These are phyloP conservation scores for Zelleria hepariella DNA, from an alignment of 2,888 invertebrate genomes.

Conservation along the genomic window DNA sequence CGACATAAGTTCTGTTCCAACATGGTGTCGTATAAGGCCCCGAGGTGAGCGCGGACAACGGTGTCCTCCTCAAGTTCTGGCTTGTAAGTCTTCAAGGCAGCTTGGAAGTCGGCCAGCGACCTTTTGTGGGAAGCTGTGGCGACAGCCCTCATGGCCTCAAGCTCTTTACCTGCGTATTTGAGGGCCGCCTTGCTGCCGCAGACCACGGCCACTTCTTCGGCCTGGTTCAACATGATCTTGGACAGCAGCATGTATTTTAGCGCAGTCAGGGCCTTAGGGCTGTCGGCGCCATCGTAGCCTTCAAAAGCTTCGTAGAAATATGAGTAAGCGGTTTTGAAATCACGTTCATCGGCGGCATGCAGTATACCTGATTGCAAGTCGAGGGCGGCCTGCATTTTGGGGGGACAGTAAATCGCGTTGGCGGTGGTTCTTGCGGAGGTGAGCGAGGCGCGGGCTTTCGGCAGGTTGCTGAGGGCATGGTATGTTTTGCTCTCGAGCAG, in stretches of 20 bases:
- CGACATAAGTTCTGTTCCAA: constrained; percentile 98
- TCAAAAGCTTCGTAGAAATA: constrained; percentile 99
- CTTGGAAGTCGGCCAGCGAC: constrained; percentile 96
- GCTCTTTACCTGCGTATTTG: constrained; percentile 94
- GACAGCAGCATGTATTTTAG: constrained; percentile 99
- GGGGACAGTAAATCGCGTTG: constrained; percentile 99
- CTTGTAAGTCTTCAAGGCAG: constrained; percentile 87
- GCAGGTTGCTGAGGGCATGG: constrained; percentile 96
- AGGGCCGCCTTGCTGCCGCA: constrained; percentile 97
- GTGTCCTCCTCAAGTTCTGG: constrained; percentile 95
- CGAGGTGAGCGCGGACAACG: constrained; percentile 96
- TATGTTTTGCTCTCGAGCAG: constrained; percentile 98
- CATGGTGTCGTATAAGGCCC: constrained; percentile 97
- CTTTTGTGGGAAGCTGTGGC: constrained; percentile 97
- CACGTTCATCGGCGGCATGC: constrained; percentile 99
- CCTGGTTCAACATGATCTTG: constrained; percentile 97
- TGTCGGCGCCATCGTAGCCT: constrained; percentile 96
- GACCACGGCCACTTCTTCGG: constrained; percentile 96
- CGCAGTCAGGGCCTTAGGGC: constrained; percentile 92
- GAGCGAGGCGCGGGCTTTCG: constrained; percentile 95
- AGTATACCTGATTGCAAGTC: constrained; percentile 98
- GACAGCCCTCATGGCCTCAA: constrained; percentile 98
- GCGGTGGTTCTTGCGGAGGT: constrained; percentile 99
- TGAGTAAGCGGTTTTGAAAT: constrained; percentile 99
- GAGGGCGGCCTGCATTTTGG: constrained; percentile 97